Percentiles rank a stretch among this genome's conserved stretches.
Evolutionary conservation across 2,888 invertebrate genomes (phyloP).

Genomic region (Gastrophysa polygoni): DNA sequence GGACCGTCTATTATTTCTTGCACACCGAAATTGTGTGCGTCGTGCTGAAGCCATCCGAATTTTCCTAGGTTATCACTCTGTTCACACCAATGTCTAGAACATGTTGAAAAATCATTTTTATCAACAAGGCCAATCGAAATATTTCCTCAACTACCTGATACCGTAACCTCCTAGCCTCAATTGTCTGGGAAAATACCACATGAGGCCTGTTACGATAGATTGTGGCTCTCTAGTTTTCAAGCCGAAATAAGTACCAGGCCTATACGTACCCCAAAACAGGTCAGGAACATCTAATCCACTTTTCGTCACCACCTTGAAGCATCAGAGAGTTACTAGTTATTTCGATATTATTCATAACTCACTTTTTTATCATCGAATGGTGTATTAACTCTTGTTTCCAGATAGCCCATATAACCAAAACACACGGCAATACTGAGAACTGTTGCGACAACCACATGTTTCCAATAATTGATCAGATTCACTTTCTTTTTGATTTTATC

Average conservation of each 20-base stretch:
- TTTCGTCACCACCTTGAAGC: constrained; percentile 68
- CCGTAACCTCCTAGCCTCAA: constrained; percentile 74
- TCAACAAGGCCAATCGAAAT: background rate
- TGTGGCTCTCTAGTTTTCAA: constrained; percentile 88
- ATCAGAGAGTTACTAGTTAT: background rate
- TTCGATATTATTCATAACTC: constrained; percentile 20
- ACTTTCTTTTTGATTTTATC: constrained; percentile 39
- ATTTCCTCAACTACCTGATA: constrained; percentile 62
- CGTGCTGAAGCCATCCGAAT: constrained; percentile 93
- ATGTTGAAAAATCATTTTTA: too few relatives aligned
- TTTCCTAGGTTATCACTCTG: constrained; percentile 81
- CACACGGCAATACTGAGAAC: constrained; percentile 75
- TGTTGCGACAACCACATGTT: constrained; percentile 64
- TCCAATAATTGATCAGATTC: constrained; percentile 60
- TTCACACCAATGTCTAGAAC: constrained; percentile 90
- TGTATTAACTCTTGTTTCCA: constrained; percentile 88
- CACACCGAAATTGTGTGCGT: constrained; percentile 89
- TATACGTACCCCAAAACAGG: constrained; percentile 92
- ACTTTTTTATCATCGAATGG: constrained; percentile 81
- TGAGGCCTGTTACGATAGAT: constrained; percentile 90
- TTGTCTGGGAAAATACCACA: constrained; percentile 90
- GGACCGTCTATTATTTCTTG: constrained; percentile 87
- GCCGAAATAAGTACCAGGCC: constrained; percentile 88
- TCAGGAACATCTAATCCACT: constrained; percentile 76
- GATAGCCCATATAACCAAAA: constrained; percentile 80